phyloP scores from a whole-genome alignment of 2,888 invertebrate genomes.

The Tenthredo notha region DNA sequence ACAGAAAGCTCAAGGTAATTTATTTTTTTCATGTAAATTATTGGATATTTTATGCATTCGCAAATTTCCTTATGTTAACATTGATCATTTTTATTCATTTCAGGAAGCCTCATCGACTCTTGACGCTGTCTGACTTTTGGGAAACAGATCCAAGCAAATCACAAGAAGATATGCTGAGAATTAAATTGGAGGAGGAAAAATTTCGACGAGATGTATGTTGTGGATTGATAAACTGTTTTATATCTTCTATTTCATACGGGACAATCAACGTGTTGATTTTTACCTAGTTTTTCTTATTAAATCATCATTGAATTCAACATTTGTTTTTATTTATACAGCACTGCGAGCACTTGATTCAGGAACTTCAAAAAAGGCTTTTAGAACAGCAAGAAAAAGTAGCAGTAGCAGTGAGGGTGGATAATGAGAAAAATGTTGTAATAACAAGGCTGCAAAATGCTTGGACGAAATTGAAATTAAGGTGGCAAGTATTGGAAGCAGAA shows the following conservation, averaged over 20 bases:
- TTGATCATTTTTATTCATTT: conserved; percentile 48
- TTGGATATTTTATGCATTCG: neutral
- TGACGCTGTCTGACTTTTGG: conserved; percentile 85
- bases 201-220: conserved; percentile 85
- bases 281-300: conserved; percentile 45
- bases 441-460: conserved; percentile 84
- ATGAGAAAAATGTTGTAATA: conserved; percentile 87
- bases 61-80: neutral
- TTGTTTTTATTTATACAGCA: conserved; percentile 79
- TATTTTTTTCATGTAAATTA: neutral
- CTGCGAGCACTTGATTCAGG: conserved; percentile 88
- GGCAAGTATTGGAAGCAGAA: conserved; percentile 75
- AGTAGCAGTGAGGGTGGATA: conserved; percentile 89
- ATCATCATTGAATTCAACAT: conserved; percentile 30
- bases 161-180: conserved; percentile 71
- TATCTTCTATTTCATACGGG: conserved; percentile 47
- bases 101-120: conserved; percentile 71
- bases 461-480: conserved; percentile 79
- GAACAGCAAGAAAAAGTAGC: conserved; percentile 90
- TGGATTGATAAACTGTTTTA: conserved; percentile 19
- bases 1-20: conserved; percentile 66
- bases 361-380: conserved; percentile 86
- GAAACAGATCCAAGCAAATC: conserved; percentile 77
- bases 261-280: conserved; percentile 46
- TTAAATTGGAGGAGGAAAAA: conserved; percentile 87